Evolutionary conservation across 1,140 invertebrate species (phyloP).

Genomic region (Zaprionus inermis): DNA sequence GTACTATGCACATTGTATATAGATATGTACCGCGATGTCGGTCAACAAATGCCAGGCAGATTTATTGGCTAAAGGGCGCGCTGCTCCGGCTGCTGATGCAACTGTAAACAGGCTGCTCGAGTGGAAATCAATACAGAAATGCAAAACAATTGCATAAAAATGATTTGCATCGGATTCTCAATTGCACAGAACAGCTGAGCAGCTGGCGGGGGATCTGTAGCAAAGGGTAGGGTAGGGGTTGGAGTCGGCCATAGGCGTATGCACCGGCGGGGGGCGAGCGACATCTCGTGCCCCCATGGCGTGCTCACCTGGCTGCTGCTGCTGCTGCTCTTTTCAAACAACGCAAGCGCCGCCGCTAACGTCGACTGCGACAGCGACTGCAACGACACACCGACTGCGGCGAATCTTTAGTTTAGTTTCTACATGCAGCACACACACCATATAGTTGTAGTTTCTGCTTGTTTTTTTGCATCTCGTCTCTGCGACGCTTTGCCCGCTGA

Average conservation of each 20-base stretch:
- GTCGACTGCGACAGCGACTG: constrained; percentile 2
- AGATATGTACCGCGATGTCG: not conserved
- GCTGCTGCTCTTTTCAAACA: constrained; percentile 44
- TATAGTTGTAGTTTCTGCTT: constrained; percentile 24
- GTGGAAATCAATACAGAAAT: constrained; percentile 55
- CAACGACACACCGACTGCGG: constrained; percentile 42
- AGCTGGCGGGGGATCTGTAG: not conserved
- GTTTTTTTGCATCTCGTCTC: constrained; percentile 72
- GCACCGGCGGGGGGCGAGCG: not conserved
- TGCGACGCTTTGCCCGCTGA: constrained; percentile 67
- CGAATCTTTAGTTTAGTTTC: constrained; percentile 71
- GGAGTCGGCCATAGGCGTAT: not conserved
- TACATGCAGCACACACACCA: constrained; percentile 38
- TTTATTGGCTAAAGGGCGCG: constrained; percentile 29
- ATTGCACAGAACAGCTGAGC: constrained; percentile 58
- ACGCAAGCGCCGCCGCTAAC: constrained; percentile 22
- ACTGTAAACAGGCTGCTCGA: constrained; percentile 19
- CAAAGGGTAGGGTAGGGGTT: not conserved
- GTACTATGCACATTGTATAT: not conserved
- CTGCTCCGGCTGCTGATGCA: constrained; percentile 46
- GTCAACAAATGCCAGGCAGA: not conserved
- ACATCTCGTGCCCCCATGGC: constrained; percentile 7
- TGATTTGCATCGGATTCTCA: constrained; percentile 54
- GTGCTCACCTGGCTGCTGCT: constrained; percentile 27
- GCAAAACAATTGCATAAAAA: constrained; percentile 67